Conservation (phyloP, 2,113 vertebrate genomes). For the Leptosomus discolor region DNA sequence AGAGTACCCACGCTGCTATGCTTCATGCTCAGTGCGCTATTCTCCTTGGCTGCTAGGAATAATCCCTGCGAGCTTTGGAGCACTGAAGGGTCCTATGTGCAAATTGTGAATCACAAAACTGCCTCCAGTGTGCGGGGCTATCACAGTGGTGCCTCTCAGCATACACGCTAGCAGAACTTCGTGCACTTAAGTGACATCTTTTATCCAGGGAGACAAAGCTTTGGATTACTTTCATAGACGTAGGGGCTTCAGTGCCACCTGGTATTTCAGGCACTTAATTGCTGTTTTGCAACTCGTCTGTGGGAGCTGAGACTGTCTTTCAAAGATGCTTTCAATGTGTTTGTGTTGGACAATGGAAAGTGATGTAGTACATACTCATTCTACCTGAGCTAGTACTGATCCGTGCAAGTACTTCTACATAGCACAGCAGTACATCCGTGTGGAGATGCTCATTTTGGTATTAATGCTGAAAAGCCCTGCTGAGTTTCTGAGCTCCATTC, state of each 20-base stretch:
- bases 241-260: slow-evolving; percentile 17
- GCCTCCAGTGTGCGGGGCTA: not conserved
- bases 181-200: not conserved
- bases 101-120: not conserved
- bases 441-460: not conserved
- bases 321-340: slow-evolving; percentile 15
- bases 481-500: slow-evolving; percentile 36
- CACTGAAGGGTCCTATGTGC: not conserved
- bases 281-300: slow-evolving; percentile 38
- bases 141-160: not conserved
- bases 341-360: slow-evolving; percentile 29
- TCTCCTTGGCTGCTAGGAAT: not conserved
- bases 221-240: not conserved
- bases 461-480: slow-evolving; percentile 43
- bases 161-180: not conserved
- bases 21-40: not conserved
- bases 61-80: not conserved
- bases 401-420: not conserved
- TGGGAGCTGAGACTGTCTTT: slow-evolving; percentile 24
- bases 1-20: not conserved
- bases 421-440: not conserved
- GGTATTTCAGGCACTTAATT: slow-evolving; percentile 36
- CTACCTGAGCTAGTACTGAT: slow-evolving; percentile 24
- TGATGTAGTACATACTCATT: not conserved
- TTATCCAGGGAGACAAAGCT: slow-evolving; percentile 24